These are phyloP conservation scores for Trachelus troglodyta DNA, from an alignment of 2,888 invertebrate species.

Conservation along the genomic window DNA sequence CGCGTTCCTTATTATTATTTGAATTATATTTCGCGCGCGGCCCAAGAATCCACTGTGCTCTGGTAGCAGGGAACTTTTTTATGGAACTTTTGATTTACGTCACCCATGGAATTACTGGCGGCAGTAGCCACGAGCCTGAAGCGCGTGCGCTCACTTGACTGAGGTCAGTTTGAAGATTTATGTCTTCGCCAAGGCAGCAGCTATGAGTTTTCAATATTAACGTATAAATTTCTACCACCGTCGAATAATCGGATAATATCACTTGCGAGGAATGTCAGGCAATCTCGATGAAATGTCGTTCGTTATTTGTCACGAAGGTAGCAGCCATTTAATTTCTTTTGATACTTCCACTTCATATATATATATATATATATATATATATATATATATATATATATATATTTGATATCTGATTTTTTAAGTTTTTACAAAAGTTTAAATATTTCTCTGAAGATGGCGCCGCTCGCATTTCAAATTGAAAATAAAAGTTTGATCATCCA, in stretches of 20 bases:
- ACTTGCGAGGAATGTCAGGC: neutral
- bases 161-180: constrained; percentile 46
- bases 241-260: constrained; percentile 21
- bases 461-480: neutral
- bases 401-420: neutral
- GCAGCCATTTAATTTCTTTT: neutral
- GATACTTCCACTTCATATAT: too few species aligned
- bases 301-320: neutral
- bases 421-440: neutral
- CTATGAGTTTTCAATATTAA: constrained; percentile 29
- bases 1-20: constrained; percentile 11
- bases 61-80: constrained; percentile 15
- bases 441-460: neutral
- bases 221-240: constrained; percentile 30
- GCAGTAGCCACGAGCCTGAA: constrained; percentile 29
- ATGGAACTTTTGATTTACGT: constrained; percentile 36
- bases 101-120: constrained; percentile 36
- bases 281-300: neutral
- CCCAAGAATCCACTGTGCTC: neutral
- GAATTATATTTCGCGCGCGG: constrained; percentile 19
- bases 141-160: constrained; percentile 28
- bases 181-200: constrained; percentile 24
- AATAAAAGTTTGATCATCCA: neutral
- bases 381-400: too few species aligned
- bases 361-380: too few species aligned